A percentile compares a stretch with the other conserved stretches of the same genome.
Evolutionary conservation across 2,797 vertebrate species (phyloP).

Genomic region (Pachyuromys duprasi): DNA sequence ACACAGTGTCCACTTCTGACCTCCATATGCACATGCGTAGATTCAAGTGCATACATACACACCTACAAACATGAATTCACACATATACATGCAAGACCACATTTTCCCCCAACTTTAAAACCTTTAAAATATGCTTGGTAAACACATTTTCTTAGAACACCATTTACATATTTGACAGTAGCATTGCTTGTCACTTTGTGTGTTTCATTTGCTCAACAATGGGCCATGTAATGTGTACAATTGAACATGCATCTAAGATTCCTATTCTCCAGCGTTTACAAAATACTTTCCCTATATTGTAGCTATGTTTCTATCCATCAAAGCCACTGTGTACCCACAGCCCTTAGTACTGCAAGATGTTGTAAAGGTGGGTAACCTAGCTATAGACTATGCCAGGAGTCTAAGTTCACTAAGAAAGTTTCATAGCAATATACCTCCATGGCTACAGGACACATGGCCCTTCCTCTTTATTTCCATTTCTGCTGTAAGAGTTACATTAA

Average conservation of each 20-base stretch:
- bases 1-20: not conserved
- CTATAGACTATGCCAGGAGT: not conserved
- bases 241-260: not conserved
- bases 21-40: not conserved
- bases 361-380: not conserved
- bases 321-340: too few species aligned
- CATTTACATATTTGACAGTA: not conserved
- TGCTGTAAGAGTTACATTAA: constrained; percentile 2
- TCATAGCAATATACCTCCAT: not conserved
- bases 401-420: not conserved
- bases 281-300: not conserved
- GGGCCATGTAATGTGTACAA: too few species aligned
- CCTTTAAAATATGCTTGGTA: not conserved
- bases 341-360: not conserved
- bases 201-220: not conserved
- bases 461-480: constrained; percentile 5
- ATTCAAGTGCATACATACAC: not conserved
- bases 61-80: not conserved
- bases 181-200: not conserved
- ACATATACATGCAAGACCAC: not conserved
- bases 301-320: not conserved
- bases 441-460: not conserved
- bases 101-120: not conserved
- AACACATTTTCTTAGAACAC: not conserved
- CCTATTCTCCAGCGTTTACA: not conserved